These are phyloP conservation scores for Andrena trimmerana DNA, from an alignment of 2,888 invertebrate species.

Conservation along the genomic window DNA sequence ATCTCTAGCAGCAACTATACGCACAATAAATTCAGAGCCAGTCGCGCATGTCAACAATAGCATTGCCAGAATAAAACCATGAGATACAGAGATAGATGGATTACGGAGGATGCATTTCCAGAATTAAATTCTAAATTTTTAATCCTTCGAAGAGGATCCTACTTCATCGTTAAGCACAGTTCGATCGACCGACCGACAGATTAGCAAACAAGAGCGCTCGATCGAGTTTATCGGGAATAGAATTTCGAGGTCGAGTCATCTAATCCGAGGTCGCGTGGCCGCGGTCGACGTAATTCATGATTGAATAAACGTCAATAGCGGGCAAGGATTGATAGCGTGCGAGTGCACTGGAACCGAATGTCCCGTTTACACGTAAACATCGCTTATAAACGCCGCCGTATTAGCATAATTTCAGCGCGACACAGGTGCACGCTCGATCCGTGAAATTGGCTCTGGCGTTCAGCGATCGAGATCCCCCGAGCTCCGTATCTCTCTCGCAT, in stretches of 20 bases:
- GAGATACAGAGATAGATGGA: constrained; percentile 35
- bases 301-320: constrained; percentile 60
- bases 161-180: neutral
- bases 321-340: constrained; percentile 52
- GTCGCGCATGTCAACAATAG: constrained; percentile 50
- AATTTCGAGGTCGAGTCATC: constrained; percentile 53
- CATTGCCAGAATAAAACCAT: constrained; percentile 47
- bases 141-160: neutral
- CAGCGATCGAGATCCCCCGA: neutral
- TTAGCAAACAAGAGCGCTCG: neutral
- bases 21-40: constrained; percentile 69
- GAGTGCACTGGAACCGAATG: constrained; percentile 21
- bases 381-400: constrained; percentile 35
- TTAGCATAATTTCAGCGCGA: constrained; percentile 36
- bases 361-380: constrained; percentile 37
- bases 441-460: constrained; percentile 31
- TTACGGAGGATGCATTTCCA: neutral
- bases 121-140: neutral
- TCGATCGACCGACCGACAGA: constrained; percentile 1
- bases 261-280: constrained; percentile 61
- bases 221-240: constrained; percentile 49
- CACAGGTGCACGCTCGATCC: constrained; percentile 34
- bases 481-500: constrained; percentile 10
- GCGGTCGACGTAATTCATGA: constrained; percentile 54
- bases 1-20: constrained; percentile 36